phyloP scores from a whole-genome alignment of 2,797 vertebrate genomes.

The Philypnodon macrostomus region DNA sequence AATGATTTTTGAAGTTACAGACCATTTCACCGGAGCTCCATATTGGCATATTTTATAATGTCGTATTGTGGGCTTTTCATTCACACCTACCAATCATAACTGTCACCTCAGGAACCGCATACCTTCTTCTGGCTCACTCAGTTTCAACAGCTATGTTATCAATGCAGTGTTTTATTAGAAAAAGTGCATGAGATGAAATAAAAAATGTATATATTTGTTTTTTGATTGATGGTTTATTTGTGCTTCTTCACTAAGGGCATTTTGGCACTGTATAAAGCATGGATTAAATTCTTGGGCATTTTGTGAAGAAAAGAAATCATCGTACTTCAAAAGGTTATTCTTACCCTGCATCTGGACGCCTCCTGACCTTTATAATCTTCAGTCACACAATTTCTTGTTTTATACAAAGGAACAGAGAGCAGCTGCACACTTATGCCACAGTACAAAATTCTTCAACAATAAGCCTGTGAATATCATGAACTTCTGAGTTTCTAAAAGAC shows the following conservation, averaged over 20 bases:
- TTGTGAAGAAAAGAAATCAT: not conserved
- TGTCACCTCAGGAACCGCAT: conserved; percentile 56
- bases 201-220: conserved; percentile 46
- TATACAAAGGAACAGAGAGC: too few relatives aligned
- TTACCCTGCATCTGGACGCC: too few relatives aligned
- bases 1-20: conserved; percentile 62
- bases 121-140: conserved; percentile 35
- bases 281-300: not conserved
- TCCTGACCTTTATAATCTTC: too few relatives aligned
- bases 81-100: conserved; percentile 71
- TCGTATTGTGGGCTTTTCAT: conserved; percentile 59
- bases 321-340: too few relatives aligned
- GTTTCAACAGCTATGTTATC: conserved; percentile 49
- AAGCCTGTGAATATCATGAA: not conserved
- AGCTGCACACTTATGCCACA: too few relatives aligned
- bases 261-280: conserved; percentile 6
- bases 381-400: too few relatives aligned
- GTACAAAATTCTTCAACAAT: too few relatives aligned
- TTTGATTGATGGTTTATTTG: conserved; percentile 35
- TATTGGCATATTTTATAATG: conserved; percentile 52
- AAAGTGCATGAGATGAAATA: conserved; percentile 26
- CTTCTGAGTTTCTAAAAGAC: not conserved
- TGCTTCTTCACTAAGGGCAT: conserved; percentile 13
- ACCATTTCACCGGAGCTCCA: conserved; percentile 46
- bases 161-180: conserved; percentile 29